Percentiles rank a stretch among this genome's conserved stretches.
phyloP scores from a whole-genome alignment of 2,797 vertebrate species.

The Micropoecilia bifurca region DNA sequence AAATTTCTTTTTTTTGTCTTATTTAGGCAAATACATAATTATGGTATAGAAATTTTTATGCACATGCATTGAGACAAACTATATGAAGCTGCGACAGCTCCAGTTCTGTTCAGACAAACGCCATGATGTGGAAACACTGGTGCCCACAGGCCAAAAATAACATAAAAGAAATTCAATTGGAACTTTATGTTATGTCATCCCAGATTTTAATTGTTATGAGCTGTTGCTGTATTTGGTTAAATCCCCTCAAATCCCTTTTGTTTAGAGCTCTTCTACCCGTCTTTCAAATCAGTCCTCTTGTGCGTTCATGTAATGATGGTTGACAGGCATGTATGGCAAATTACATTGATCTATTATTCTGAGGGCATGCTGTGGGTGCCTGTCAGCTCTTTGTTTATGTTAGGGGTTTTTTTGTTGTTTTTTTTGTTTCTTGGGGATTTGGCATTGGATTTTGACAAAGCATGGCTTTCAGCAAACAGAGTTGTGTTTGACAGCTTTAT shows the following conservation, averaged over 20 bases:
- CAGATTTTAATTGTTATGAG: neutral
- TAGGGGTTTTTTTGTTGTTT: neutral
- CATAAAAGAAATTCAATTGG: neutral
- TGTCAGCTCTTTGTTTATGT: conserved; percentile 2
- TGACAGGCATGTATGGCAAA: neutral
- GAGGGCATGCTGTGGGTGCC: neutral
- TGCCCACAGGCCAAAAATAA: neutral
- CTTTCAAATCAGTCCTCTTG: conserved; percentile 7
- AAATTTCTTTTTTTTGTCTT: neutral
- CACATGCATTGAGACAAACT: neutral
- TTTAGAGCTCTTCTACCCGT: neutral
- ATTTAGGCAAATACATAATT: neutral
- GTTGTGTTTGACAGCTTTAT: neutral
- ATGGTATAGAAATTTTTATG: neutral
- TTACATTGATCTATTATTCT: neutral
- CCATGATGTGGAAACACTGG: neutral
- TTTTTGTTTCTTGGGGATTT: neutral
- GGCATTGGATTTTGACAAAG: neutral
- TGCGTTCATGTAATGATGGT: neutral
- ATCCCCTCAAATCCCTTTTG: conserved; percentile 1
- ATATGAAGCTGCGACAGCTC: neutral
- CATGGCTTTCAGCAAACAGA: neutral
- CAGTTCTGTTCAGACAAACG: neutral
- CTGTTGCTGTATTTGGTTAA: neutral
- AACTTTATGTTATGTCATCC: neutral